phyloP scores from a whole-genome alignment of 2,113 vertebrate species.

The Choloepus hoffmanni region DNA sequence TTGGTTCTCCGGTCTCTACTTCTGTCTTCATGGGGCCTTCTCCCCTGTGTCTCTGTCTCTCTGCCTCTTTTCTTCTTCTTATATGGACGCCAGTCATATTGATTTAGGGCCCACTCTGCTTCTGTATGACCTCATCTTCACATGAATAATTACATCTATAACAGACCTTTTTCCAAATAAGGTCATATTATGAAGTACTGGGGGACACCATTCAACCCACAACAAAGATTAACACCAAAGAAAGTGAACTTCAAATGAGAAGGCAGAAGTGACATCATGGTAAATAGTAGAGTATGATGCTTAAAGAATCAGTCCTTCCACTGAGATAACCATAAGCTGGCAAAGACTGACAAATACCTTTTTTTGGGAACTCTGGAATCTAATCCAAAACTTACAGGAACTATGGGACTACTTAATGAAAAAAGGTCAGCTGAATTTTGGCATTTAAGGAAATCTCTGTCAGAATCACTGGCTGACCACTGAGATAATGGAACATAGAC shows the following conservation, averaged over 20 bases:
- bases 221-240: neutral
- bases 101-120: no score
- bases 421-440: neutral
- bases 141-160: no score
- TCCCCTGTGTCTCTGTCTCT: no score
- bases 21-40: no score
- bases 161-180: no score
- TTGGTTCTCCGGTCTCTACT: no score
- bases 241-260: neutral
- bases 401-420: neutral
- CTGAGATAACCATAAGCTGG: neutral
- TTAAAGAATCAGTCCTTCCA: slow-evolving; percentile 5
- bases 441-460: slow-evolving; percentile 17
- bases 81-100: no score
- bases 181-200: no score
- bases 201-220: no score
- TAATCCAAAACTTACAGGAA: neutral
- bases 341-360: neutral
- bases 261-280: neutral
- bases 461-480: neutral
- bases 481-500: neutral
- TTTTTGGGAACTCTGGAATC: slow-evolving; percentile 9
- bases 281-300: neutral
- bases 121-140: no score
- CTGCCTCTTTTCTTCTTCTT: no score